A percentile compares a stretch with the other conserved stretches of the same genome.
These are phyloP conservation scores for Sminthopsis crassicaudata DNA, from an alignment of 2,113 vertebrate genomes.

Conservation along the genomic window DNA sequence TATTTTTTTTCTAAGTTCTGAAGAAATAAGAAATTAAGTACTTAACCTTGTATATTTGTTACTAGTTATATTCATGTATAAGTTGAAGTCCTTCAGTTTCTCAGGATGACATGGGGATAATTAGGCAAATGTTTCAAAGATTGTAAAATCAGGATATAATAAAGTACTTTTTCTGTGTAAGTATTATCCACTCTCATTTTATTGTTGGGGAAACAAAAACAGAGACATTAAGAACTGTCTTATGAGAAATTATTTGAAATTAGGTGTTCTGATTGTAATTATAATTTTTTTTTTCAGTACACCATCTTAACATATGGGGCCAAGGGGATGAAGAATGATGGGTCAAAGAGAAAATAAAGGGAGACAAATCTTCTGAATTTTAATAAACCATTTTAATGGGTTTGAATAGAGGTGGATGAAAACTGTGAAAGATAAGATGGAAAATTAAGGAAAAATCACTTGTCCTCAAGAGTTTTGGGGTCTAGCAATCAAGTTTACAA, in stretches of 20 bases:
- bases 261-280: background rate
- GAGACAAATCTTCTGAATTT: background rate
- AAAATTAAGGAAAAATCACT: background rate
- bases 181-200: background rate
- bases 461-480: background rate
- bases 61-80: too few relatives aligned
- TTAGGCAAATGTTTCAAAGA: too few relatives aligned
- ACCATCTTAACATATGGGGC: background rate
- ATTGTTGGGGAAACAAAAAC: too few relatives aligned
- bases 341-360: background rate
- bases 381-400: background rate
- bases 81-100: too few relatives aligned
- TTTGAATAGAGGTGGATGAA: background rate
- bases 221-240: background rate
- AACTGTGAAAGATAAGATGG: background rate
- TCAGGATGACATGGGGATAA: too few relatives aligned
- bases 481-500: background rate
- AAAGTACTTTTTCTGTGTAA: background rate
- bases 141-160: too few relatives aligned
- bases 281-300: background rate
- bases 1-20: too few relatives aligned
- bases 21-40: too few relatives aligned
- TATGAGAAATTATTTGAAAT: background rate
- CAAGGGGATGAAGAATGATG: background rate
- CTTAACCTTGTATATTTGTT: too few relatives aligned